phyloP scores from a whole-genome alignment of 2,113 vertebrate genomes.

The Rutilus rutilus region DNA sequence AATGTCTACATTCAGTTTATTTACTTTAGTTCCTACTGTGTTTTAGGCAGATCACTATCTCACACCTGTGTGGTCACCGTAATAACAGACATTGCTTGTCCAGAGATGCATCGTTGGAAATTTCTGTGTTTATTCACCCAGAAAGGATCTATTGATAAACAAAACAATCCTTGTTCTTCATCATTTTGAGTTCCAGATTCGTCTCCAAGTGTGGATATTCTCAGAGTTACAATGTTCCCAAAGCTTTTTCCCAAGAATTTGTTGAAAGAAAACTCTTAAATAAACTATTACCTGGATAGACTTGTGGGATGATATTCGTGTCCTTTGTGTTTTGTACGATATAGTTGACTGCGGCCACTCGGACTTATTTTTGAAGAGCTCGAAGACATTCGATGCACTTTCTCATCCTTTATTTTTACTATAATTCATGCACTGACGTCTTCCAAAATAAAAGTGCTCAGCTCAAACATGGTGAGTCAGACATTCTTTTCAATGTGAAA shows the following conservation, averaged over 20 bases:
- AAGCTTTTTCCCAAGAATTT: neutral
- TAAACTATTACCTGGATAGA: too few relatives aligned
- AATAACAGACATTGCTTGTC: constrained; percentile 16
- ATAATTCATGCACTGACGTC: constrained; percentile 81
- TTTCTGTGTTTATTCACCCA: neutral
- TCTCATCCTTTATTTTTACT: constrained; percentile 77
- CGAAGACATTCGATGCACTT: constrained; percentile 71
- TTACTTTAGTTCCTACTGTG: neutral
- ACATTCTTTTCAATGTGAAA: neutral
- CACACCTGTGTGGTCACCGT: constrained; percentile 9
- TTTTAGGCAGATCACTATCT: constrained; percentile 11
- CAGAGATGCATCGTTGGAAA: neutral
- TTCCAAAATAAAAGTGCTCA: constrained; percentile 85
- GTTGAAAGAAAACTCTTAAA: too few relatives aligned
- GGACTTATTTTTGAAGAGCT: constrained; percentile 64
- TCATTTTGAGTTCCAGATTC: neutral
- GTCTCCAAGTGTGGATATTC: neutral
- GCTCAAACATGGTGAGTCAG: constrained; percentile 85
- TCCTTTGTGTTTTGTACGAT: neutral
- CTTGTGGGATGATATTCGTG: neutral
- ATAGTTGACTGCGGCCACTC: neutral
- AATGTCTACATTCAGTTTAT: neutral
- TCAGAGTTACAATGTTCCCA: neutral
- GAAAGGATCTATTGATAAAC: neutral
- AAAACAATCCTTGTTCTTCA: neutral